phyloP scores from a whole-genome alignment of 1,140 invertebrate species.

The Papilio dardanus region DNA sequence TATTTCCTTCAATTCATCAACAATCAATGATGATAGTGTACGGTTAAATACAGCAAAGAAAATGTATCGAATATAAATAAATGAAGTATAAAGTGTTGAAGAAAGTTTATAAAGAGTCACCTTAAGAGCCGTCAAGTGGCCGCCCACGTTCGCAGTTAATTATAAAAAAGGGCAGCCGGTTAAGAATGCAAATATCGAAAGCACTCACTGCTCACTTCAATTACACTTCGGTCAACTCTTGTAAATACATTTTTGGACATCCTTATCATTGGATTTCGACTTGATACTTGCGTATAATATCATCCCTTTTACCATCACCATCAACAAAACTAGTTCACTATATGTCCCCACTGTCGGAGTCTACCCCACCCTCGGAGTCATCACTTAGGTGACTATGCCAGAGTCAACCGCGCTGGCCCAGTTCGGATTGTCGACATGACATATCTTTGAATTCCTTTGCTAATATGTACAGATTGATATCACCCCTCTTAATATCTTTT shows the following conservation, averaged over 20 bases:
- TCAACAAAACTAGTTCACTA: too few species aligned
- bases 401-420: too few species aligned
- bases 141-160: slow-evolving; percentile 35
- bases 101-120: slow-evolving; percentile 19
- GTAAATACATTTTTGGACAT: slow-evolving; percentile 16
- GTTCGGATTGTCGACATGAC: too few species aligned
- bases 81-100: slow-evolving; percentile 25
- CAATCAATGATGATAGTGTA: neutral
- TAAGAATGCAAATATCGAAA: slow-evolving; percentile 35
- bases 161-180: slow-evolving; percentile 37
- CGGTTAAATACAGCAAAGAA: neutral
- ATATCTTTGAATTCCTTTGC: too few species aligned
- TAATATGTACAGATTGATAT: too few species aligned
- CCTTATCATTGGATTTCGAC: neutral
- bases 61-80: neutral
- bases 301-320: too few species aligned
- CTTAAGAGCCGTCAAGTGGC: neutral
- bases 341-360: too few species aligned
- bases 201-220: slow-evolving; percentile 4
- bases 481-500: too few species aligned
- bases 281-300: neutral
- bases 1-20: neutral
- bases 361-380: too few species aligned
- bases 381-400: too few species aligned
- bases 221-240: slow-evolving; percentile 6